Percentiles rank a stretch among this genome's conserved stretches.
phyloP scores from a whole-genome alignment of 2,888 invertebrate species.

The Cancer borealis region DNA sequence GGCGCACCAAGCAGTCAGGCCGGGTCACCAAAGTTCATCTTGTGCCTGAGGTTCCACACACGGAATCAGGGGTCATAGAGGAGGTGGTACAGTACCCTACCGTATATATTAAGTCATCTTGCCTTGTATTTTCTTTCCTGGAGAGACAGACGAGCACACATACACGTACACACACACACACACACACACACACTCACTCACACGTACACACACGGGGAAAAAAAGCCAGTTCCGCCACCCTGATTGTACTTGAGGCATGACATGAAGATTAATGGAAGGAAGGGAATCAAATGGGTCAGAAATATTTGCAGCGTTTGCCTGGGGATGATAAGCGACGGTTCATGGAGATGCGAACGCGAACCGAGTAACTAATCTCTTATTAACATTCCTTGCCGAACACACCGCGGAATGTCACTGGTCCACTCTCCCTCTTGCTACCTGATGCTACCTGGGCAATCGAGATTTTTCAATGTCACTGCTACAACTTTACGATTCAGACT shows the following conservation, averaged over 20 bases:
- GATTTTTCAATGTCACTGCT: constrained; percentile 14
- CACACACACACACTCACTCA: not conserved
- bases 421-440: not conserved
- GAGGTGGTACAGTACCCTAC: not conserved
- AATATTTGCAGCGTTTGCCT: constrained; percentile 41
- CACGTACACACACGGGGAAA: not conserved
- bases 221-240: not conserved
- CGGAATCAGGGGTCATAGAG: not conserved
- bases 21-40: constrained; percentile 7
- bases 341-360: constrained; percentile 9
- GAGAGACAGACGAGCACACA: not conserved
- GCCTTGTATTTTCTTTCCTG: not conserved
- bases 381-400: constrained; percentile 39
- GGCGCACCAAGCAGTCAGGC: not conserved
- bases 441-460: not conserved
- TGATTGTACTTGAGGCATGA: constrained; percentile 17
- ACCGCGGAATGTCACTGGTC: not conserved
- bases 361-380: constrained; percentile 39
- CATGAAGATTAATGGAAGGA: constrained; percentile 12
- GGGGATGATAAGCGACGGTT: not conserved
- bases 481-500: not conserved
- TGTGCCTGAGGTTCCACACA: not conserved
- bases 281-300: constrained; percentile 2
- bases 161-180: constrained; percentile 23
- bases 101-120: not conserved